Conservation (phyloP, 2,797 vertebrate genomes). For the Peromyscus attwateri region DNA sequence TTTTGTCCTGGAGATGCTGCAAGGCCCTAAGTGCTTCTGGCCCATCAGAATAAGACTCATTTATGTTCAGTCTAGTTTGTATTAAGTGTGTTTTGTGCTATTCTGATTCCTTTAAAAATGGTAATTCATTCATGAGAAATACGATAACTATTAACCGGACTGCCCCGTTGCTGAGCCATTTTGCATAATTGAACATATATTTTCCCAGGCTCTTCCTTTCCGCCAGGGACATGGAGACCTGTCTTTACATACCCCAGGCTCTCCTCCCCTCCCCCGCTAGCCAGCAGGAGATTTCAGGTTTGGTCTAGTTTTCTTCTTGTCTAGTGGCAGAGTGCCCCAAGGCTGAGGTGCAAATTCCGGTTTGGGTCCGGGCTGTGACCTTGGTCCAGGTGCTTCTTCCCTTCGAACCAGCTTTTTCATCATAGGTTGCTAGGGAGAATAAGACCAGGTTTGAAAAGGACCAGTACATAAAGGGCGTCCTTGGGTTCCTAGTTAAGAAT, state of each 20-base stretch:
- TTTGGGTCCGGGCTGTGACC: constrained; percentile 24
- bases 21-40: constrained; percentile 74
- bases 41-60: constrained; percentile 77
- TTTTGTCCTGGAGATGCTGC: constrained; percentile 73
- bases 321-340: not conserved
- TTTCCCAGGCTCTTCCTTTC: constrained; percentile 71
- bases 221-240: not conserved
- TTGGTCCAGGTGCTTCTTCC: not conserved
- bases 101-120: constrained; percentile 82
- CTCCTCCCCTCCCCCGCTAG: not conserved
- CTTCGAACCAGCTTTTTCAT: not conserved
- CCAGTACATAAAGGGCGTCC: not conserved
- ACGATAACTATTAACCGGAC: constrained; percentile 80
- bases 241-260: constrained; percentile 16
- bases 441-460: not conserved
- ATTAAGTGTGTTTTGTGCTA: constrained; percentile 81
- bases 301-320: constrained; percentile 43
- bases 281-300: not conserved
- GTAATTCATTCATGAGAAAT: constrained; percentile 84
- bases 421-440: not conserved
- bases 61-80: constrained; percentile 79
- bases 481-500: not conserved
- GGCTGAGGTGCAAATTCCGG: not conserved
- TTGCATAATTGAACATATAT: constrained; percentile 82
- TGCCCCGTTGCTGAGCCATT: constrained; percentile 76